These are phyloP conservation scores for Sinohyriopsis cumingii DNA, from an alignment of 2,888 invertebrate species.

Conservation along the genomic window DNA sequence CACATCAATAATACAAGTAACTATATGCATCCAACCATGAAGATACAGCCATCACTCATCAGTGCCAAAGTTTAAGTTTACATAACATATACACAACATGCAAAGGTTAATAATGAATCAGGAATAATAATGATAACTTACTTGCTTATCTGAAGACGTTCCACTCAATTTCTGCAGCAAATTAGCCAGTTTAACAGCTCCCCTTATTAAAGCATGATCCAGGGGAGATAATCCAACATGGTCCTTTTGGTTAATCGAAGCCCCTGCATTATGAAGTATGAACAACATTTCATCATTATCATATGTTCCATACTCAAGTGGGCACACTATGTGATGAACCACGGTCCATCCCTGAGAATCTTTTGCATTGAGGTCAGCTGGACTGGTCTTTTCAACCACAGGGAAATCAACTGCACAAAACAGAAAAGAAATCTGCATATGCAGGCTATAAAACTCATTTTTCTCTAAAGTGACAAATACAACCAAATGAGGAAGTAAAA, in stretches of 20 bases:
- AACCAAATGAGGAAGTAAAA: too few relatives aligned
- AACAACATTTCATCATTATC: slow-evolving; percentile 69
- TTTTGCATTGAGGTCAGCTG: slow-evolving; percentile 56
- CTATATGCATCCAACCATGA: too few relatives aligned
- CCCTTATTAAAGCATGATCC: slow-evolving; percentile 55
- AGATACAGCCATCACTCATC: too few relatives aligned
- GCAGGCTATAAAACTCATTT: too few relatives aligned
- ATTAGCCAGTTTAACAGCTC: slow-evolving; percentile 52
- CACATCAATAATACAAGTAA: too few relatives aligned
- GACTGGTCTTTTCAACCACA: slow-evolving; percentile 57
- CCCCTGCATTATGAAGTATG: slow-evolving; percentile 65
- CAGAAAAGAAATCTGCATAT: not conserved
- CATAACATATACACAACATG: too few relatives aligned
- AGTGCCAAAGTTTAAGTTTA: too few relatives aligned
- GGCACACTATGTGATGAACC: slow-evolving; percentile 69
- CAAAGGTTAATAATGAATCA: not conserved
- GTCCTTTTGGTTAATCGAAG: slow-evolving; percentile 61
- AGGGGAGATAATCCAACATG: slow-evolving; percentile 60
- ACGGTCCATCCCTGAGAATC: slow-evolving; percentile 70
- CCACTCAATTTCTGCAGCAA: slow-evolving; percentile 52
- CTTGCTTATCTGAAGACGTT: not conserved
- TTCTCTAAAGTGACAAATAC: too few relatives aligned
- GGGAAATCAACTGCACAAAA: slow-evolving; percentile 32
- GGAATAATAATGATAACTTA: not conserved
- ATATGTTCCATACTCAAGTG: slow-evolving; percentile 69